Conservation (phyloP, 2,888 invertebrate genomes). For the Melanchra persicariae region DNA sequence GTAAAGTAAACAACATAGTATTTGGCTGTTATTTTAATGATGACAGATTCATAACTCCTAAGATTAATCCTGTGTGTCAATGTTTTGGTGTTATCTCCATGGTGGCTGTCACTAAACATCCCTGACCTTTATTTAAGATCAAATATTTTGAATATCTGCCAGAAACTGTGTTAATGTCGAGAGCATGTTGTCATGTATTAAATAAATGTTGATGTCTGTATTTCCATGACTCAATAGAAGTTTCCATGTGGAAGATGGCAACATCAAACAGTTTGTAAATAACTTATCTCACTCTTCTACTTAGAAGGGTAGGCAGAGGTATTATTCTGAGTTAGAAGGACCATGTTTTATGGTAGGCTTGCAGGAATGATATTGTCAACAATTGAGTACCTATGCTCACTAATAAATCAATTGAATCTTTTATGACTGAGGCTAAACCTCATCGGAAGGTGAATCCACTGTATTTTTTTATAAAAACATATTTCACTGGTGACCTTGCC, state of each 20-base stretch:
- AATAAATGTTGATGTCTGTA: constrained; percentile 19
- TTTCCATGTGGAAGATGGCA: neutral
- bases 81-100: constrained; percentile 23
- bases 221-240: neutral
- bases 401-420: neutral
- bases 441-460: neutral
- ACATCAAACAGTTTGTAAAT: neutral
- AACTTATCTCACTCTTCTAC: neutral
- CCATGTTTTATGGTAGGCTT: neutral
- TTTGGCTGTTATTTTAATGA: neutral
- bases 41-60: constrained; percentile 3
- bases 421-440: neutral
- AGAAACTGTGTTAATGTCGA: constrained; percentile 26
- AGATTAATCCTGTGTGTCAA: constrained; percentile 11
- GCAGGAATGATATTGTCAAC: too few species aligned
- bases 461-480: too few species aligned
- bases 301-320: neutral
- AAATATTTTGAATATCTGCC: constrained; percentile 56
- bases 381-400: too few species aligned
- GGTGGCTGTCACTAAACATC: constrained; percentile 21
- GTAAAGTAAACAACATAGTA: constrained; percentile 2
- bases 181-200: constrained; percentile 26
- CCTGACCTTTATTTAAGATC: constrained; percentile 36
- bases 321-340: too few species aligned
- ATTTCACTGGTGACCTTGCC: too few species aligned